Conservation (phyloP, 1,140 invertebrate species). For the Euwallacea fornicatus region DNA sequence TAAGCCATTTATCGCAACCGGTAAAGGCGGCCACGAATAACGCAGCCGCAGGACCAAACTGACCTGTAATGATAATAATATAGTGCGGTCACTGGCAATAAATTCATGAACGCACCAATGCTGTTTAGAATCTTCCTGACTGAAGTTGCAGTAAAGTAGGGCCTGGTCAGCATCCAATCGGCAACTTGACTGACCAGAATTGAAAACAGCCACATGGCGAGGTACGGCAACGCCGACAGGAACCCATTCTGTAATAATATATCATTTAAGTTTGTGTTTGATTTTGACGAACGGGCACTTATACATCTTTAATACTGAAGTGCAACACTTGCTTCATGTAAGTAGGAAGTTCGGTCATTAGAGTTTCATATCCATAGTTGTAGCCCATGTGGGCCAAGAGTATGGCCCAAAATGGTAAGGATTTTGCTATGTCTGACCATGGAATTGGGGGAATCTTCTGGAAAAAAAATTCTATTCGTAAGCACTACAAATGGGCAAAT, state of each 20-base stretch:
- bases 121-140: conserved; percentile 81
- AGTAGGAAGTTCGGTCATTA: conserved; percentile 93
- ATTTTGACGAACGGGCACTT: not conserved
- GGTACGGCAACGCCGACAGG: conserved; percentile 79
- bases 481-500: not conserved
- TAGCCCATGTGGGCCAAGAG: conserved; percentile 82
- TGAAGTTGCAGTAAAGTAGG: conserved; percentile 66
- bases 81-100: not conserved
- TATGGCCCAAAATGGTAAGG: conserved; percentile 82
- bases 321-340: conserved; percentile 95
- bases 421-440: conserved; percentile 81
- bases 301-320: conserved; percentile 86
- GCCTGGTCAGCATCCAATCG: conserved; percentile 77
- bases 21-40: conserved; percentile 77
- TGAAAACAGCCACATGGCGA: conserved; percentile 87
- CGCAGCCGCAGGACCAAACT: conserved; percentile 75
- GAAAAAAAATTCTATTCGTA: conserved; percentile 42
- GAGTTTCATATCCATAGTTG: conserved; percentile 87
- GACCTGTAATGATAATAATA: conserved; percentile 57
- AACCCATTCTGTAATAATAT: conserved; percentile 68
- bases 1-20: conserved; percentile 73
- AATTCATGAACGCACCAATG: conserved; percentile 59
- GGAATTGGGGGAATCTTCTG: conserved; percentile 84
- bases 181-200: conserved; percentile 78
- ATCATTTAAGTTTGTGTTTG: not conserved